Percentiles rank a stretch among this genome's conserved stretches.
Conservation (phyloP, 1,140 invertebrate species). For the Leptinotarsa defecta region DNA sequence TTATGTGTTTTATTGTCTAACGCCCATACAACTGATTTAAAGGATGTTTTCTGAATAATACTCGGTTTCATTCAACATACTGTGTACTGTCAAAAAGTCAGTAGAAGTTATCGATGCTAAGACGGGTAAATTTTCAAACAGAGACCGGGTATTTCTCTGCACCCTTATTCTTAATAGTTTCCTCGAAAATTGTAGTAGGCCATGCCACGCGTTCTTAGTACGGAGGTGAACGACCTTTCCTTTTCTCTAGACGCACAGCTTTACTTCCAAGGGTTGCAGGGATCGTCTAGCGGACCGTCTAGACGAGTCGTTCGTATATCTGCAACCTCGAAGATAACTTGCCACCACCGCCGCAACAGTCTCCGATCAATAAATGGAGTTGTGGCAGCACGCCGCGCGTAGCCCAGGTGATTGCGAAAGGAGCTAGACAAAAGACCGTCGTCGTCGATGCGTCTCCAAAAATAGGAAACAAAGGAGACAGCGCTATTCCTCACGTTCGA, state of each 20-base stretch:
- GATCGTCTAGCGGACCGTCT: conserved; percentile 25
- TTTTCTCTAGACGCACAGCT: conserved; percentile 12
- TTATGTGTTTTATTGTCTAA: no score
- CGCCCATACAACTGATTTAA: no score
- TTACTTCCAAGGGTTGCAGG: conserved; percentile 26
- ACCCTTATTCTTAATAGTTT: not conserved
- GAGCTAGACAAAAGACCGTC: conserved; percentile 8
- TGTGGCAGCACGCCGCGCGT: not conserved
- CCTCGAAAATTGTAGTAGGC: not conserved
- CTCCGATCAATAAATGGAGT: conserved; percentile 6
- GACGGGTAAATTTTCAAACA: no score
- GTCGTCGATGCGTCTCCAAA: not conserved
- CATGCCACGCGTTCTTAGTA: not conserved
- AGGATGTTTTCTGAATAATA: no score
- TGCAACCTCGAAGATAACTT: conserved; percentile 22
- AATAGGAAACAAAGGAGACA: not conserved
- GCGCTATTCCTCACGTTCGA: no score
- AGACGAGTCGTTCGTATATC: conserved; percentile 14
- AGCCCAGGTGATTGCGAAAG: conserved; percentile 17
- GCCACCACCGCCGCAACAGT: conserved; percentile 7
- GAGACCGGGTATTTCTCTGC: no score
- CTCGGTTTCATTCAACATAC: no score
- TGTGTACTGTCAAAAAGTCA: no score
- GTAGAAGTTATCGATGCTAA: no score
- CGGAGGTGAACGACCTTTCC: conserved; percentile 14